Base-by-base conservation (phyloP, 2,113 vertebrate genomes). In the Corythornis madagascariensis region DNA sequence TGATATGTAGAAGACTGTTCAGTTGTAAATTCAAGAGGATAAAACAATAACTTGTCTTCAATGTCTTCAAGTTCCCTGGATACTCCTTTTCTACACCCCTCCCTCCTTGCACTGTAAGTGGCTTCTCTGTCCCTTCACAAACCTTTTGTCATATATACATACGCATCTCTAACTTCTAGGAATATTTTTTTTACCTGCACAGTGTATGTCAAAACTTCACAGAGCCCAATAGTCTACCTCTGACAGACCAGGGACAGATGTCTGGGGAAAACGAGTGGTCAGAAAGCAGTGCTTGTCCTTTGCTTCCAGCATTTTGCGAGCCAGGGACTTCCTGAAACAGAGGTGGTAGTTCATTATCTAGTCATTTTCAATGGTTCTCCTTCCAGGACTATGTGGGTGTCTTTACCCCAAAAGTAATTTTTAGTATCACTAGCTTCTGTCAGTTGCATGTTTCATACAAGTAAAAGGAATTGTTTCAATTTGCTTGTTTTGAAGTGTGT, bases 361-460 rank as follows among this genome's bases (percentile, higher is more conserved):
- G 21, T 38, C n/a, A 63, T 19, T 4, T 28, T 71, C 13, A 24
- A 20, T 11, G 11, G 4, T 64, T 61, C 18, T 83, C 21, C 26
- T 79, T 75, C 35, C 52, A 82, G 57, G 20, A 43, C 3, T 15
- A 18, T 0, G 2, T 22, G 64, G 26, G 16, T 29, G 64, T 3
- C 31, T 61, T 93, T 52, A 20, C 16, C 21, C 47, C 21, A 38
- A 7, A 1, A 6, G 28, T 9, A 47, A 55, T 12, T 70, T 77
- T 66, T 45, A 61, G 12, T 18, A n/a, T 13, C 29, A 38, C 20
- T 74, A n/a, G 5, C 10, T 84, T 84, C 61, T 21, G 73, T 72
- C 38, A 60, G 50, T 8, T n/a, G 29, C 26, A 29, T 0, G 0
- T 73, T 77, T 64, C 35, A 33, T 21, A 22, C 1, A 2, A 3